Evolutionary conservation across 2,888 invertebrate species (phyloP), one percentile per base, ranked within the genome.

Genomic region (Leptinotarsa peninsularis): DNA sequence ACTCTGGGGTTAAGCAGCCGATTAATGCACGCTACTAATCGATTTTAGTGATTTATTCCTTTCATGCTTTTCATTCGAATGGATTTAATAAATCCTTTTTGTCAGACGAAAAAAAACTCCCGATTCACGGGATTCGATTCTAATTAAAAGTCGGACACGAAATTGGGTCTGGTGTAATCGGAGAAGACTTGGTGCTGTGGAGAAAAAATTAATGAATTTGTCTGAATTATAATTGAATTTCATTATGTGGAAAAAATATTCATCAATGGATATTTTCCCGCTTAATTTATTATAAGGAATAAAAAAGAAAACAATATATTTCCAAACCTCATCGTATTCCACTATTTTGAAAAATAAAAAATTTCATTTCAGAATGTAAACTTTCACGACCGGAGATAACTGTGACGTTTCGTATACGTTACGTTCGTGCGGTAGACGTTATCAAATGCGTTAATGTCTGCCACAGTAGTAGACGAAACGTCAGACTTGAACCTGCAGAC

Each of bases 41-140:
- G 66, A 69, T 72, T 72, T 72, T 49, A 67, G 58, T 72, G 75
- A 75, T 75, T 75, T 75, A 75, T 63, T 72, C 54, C 69, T 70
- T 72, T 67, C 70, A 49, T 49, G 72, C 58, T 67, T 72, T 58
- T 72, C 71, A 69, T 33, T 23, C 21, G 50, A 66, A 69, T 69
- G n/a, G 50, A 58, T 56, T 68, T 21, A 33, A 56, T 56, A n/a
- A 49, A 17, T 56, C 43, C 18, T 56, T 69, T 69, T 56, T 69
- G 5, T 69, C 56, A 21, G 56, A 17, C 21, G 27, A 7, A 27
- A 52, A 50, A 54, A 68, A 23, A 17, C 27, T 63, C 33, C 33
- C 17, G 10, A 63, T 63, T 63, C 63, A 33, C 33, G 18, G 63
- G 33, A 63, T 63, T 63, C 43, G 43, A 63, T 33, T 63, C 43